Evolutionary conservation across 2,113 vertebrate species (phyloP).

Genomic region (Corythaixoides concolor): DNA sequence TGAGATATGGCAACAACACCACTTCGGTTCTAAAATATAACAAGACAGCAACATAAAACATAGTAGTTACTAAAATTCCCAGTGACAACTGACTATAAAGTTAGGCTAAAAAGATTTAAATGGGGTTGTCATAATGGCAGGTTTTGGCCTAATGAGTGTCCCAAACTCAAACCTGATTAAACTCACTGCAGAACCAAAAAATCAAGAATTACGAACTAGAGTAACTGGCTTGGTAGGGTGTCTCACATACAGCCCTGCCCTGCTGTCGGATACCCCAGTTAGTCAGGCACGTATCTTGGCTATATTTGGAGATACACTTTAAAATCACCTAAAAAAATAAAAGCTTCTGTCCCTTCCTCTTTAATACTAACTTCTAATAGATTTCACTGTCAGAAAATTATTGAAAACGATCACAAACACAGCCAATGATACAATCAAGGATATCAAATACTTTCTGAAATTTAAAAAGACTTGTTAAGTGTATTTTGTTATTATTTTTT

Average conservation of each 20-base stretch:
- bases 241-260: neutral
- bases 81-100: neutral
- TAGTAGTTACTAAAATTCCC: slow-evolving; percentile 21
- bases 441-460: neutral
- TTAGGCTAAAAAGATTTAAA: slow-evolving; percentile 1
- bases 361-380: neutral
- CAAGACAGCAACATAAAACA: slow-evolving; percentile 21
- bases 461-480: neutral
- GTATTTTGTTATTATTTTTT: neutral
- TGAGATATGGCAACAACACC: slow-evolving; percentile 55
- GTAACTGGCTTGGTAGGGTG: neutral
- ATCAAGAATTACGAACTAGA: neutral
- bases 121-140: neutral
- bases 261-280: neutral
- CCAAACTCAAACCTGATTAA: neutral
- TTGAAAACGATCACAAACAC: neutral
- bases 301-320: neutral
- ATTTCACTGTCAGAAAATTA: neutral
- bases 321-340: neutral
- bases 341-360: neutral
- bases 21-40: slow-evolving; percentile 48
- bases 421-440: neutral
- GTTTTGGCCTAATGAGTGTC: neutral
- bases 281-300: neutral
- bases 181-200: neutral